A percentile compares a stretch with the other conserved stretches of the same genome.
Evolutionary conservation across 2,113 vertebrate genomes (phyloP).

Genomic region (Anolis carolinensis): DNA sequence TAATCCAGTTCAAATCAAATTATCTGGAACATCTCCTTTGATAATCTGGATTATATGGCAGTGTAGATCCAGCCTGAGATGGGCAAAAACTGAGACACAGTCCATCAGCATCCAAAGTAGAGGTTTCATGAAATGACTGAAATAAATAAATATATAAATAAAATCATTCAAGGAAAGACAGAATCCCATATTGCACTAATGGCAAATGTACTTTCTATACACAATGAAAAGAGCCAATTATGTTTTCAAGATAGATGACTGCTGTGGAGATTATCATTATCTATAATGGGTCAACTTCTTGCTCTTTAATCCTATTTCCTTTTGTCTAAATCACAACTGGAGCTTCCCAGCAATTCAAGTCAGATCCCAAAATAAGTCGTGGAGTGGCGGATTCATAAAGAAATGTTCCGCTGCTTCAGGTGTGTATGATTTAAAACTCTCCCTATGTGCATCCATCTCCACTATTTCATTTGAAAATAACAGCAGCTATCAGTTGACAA

Average conservation of each 20-base stretch:
- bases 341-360: conserved; percentile 24
- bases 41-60: no score
- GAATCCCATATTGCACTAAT: not conserved
- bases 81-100: no score
- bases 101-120: not conserved
- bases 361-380: conserved; percentile 13
- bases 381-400: conserved; percentile 5
- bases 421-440: conserved; percentile 62
- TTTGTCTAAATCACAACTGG: conserved; percentile 14
- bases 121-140: not conserved
- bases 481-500: conserved; percentile 68
- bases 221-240: not conserved
- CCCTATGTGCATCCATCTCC: conserved; percentile 48
- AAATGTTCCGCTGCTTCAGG: conserved; percentile 37
- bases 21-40: no score
- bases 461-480: conserved; percentile 65
- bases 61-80: no score
- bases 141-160: not conserved
- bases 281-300: conserved; percentile 11
- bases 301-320: not conserved
- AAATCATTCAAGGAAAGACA: not conserved
- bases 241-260: conserved; percentile 17
- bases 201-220: not conserved
- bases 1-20: no score
- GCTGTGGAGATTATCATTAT: not conserved